Conservation (phyloP, 2,797 vertebrate species). For the Poecilia velifera region DNA sequence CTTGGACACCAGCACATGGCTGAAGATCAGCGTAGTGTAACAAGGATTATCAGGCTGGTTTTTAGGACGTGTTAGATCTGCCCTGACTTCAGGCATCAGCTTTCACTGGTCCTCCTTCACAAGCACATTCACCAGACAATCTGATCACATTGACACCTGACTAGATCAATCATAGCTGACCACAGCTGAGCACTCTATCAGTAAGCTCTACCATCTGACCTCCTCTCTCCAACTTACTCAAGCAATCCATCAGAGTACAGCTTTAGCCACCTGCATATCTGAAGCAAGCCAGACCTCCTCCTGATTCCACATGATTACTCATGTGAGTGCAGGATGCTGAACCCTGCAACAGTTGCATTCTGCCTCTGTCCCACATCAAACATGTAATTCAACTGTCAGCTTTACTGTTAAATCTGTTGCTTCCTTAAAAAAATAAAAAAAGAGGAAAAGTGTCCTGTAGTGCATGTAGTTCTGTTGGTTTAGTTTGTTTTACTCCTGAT, state of each 20-base stretch:
- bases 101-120: constrained; percentile 32
- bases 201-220: constrained; percentile 34
- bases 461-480: neutral
- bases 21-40: neutral
- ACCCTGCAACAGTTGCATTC: constrained; percentile 16
- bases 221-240: neutral
- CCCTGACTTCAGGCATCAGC: constrained; percentile 1
- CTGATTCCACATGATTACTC: constrained; percentile 40
- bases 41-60: constrained; percentile 2
- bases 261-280: constrained; percentile 36
- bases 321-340: constrained; percentile 2
- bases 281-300: constrained; percentile 24
- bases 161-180: constrained; percentile 41
- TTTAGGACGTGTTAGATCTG: neutral
- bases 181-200: constrained; percentile 39
- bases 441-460: too few species aligned
- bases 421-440: neutral
- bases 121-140: constrained; percentile 24
- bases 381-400: neutral
- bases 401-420: neutral
- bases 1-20: neutral
- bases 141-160: constrained; percentile 52
- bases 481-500: neutral
- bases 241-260: constrained; percentile 56
- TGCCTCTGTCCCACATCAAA: constrained; percentile 10